Conservation (phyloP, 2,888 invertebrate species). For the Heterodera filipjevi region DNA sequence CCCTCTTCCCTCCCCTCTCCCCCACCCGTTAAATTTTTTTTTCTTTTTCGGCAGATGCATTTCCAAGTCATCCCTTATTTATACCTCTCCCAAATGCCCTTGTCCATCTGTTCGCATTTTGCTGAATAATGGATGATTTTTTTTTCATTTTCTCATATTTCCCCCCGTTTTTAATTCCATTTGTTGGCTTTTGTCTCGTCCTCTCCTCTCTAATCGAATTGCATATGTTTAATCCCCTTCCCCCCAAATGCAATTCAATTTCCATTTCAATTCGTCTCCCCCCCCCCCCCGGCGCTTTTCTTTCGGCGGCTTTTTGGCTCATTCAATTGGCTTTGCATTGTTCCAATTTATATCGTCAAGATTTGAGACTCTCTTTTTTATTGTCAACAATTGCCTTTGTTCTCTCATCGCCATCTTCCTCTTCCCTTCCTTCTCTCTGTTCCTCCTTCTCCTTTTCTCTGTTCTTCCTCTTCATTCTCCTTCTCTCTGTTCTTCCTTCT, state of each 20-base stretch:
- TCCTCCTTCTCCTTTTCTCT: too few species aligned
- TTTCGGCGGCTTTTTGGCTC: not conserved
- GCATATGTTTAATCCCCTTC: not conserved
- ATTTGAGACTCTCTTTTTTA: too few species aligned
- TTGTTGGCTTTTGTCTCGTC: not conserved
- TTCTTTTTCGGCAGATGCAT: too few species aligned
- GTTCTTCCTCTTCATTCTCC: not conserved
- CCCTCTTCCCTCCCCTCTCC: not conserved
- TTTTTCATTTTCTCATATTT: not conserved
- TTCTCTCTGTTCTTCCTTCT: not conserved
- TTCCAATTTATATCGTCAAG: not conserved
- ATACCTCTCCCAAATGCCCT: too few species aligned
- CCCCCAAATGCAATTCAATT: not conserved
- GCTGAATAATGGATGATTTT: too few species aligned
- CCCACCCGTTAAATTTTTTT: not conserved
- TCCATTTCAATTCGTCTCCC: not conserved
- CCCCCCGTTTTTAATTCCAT: not conserved
- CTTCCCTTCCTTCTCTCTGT: too few species aligned
- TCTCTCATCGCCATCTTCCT: too few species aligned
- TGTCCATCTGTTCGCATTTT: too few species aligned
- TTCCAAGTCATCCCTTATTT: too few species aligned
- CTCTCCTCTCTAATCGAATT: not conserved
- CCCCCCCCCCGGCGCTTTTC: not conserved
- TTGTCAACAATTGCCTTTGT: too few species aligned
- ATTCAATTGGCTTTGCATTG: not conserved